Conservation (phyloP, 1,140 invertebrate genomes). For the Drosophila bocki region DNA sequence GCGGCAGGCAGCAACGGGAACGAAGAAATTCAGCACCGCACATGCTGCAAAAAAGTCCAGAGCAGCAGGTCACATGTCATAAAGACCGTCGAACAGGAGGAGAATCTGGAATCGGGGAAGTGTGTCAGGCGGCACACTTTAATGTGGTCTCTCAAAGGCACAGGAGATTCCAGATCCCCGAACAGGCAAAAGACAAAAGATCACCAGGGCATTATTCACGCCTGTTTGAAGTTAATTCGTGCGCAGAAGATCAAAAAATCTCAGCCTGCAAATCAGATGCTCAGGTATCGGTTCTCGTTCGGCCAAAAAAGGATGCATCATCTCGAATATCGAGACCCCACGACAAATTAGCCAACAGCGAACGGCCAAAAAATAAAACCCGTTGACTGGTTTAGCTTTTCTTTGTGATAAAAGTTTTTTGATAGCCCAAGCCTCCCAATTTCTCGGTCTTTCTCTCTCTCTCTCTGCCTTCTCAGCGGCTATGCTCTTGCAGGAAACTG, state of each 20-base stretch:
- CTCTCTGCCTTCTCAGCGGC: neutral
- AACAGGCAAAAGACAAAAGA: constrained; percentile 50
- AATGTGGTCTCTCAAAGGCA: constrained; percentile 58
- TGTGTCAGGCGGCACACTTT: constrained; percentile 77
- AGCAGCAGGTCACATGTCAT: constrained; percentile 62
- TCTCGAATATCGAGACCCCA: constrained; percentile 37
- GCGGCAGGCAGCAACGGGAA: constrained; percentile 7
- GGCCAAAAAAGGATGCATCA: constrained; percentile 17
- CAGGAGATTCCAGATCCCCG: constrained; percentile 60
- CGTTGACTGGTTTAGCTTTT: constrained; percentile 45
- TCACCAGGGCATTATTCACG: constrained; percentile 72
- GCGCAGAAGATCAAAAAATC: constrained; percentile 55
- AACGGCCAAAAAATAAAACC: constrained; percentile 28
- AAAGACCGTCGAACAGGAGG: constrained; percentile 23
- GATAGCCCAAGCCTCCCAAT: constrained; percentile 43
- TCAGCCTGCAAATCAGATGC: constrained; percentile 38
- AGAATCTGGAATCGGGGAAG: constrained; percentile 40
- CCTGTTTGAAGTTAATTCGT: constrained; percentile 73
- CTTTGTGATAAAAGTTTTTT: constrained; percentile 66
- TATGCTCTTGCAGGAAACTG: constrained; percentile 40
- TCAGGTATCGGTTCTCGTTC: constrained; percentile 17
- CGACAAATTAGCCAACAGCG: constrained; percentile 60
- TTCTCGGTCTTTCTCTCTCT: neutral
- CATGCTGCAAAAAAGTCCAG: constrained; percentile 45
- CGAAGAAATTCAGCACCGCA: constrained; percentile 36